Conservation (phyloP, 1,140 invertebrate species). For the Dysdera silvatica region DNA sequence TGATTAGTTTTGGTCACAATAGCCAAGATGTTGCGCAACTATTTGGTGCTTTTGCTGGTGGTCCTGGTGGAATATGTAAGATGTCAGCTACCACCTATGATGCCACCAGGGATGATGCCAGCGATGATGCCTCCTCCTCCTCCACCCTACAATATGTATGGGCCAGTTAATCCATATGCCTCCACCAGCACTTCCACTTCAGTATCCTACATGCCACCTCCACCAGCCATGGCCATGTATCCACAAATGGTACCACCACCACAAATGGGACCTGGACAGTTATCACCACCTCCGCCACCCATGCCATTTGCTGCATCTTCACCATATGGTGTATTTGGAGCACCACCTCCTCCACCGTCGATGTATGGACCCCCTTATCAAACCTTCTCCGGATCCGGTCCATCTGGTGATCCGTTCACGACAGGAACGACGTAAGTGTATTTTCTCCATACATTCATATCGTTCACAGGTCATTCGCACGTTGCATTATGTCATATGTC, state of each 20-base stretch:
- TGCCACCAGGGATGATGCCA: conserved; percentile 7
- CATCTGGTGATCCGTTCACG: conserved; percentile 20
- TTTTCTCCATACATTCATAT: too few relatives aligned
- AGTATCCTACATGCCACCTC: neutral
- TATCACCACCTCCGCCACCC: neutral
- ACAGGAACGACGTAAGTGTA: conserved; percentile 16
- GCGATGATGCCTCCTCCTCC: neutral
- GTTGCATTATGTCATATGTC: too few relatives aligned
- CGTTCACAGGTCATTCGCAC: too few relatives aligned
- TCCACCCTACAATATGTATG: conserved; percentile 22
- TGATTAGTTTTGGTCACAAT: too few relatives aligned
- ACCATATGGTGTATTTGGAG: conserved; percentile 13
- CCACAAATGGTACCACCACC: conserved; percentile 15
- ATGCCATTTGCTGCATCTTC: conserved; percentile 10
- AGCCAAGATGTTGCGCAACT: too few relatives aligned
- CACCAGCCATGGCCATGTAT: neutral
- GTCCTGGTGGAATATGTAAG: too few relatives aligned
- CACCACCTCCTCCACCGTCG: neutral
- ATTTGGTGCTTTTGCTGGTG: too few relatives aligned
- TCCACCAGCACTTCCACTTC: neutral
- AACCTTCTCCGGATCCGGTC: conserved; percentile 18
- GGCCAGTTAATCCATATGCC: conserved; percentile 2
- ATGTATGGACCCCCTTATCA: conserved; percentile 17
- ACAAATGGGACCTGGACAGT: neutral
- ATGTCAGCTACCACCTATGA: too few relatives aligned